Evolutionary conservation across 2,797 vertebrate genomes (phyloP), one percentile per base, ranked within the genome.

Genomic region (Gallinago nigripennis): DNA sequence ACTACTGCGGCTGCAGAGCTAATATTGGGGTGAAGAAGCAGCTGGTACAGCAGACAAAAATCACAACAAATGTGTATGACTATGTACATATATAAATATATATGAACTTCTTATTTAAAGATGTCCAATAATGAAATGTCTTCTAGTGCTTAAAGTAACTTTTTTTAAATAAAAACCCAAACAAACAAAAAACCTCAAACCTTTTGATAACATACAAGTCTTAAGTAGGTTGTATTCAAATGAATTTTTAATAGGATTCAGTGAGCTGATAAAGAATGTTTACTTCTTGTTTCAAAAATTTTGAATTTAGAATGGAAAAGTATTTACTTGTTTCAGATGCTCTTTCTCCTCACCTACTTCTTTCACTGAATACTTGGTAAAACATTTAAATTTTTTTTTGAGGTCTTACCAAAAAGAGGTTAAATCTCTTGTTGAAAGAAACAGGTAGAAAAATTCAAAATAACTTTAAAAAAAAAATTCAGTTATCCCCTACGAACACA

Each of bases 41-140:
- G 3, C 19, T 75, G 41, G 3, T 35, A 23, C 3, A 50, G 18
- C 16, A 54, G 66, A n/a, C 4, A 86, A 37, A 37, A 37, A 37
- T 37, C 37, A 37, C 37, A 37, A 15, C 2, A 14, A 1, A 1
- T 18, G 1, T 20, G 4, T 61, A 16, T 53, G 16, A 65, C 8
- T 76, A 11, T 60, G n/a, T 53, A 17, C 5, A 2, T 43, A 15
- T 3, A 11, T 24, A 60, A 39, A 68, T 53, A 76, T 4, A 20
- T 43, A 48, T 48, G 1, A 31, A 31, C 3, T 25, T 41, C 35
- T 75, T n/a, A 53, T 54, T 61, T 71, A 21, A 39, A 76, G 6
- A 10, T 61, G 4, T 71, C 19, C 16, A 56, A 24, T 72, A n/a
- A 56, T 71, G 21, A 75, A 16, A 82, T 48, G 25, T 43, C 6